Conservation (phyloP, 2,113 vertebrate species). For the Zosterops pallidus region DNA sequence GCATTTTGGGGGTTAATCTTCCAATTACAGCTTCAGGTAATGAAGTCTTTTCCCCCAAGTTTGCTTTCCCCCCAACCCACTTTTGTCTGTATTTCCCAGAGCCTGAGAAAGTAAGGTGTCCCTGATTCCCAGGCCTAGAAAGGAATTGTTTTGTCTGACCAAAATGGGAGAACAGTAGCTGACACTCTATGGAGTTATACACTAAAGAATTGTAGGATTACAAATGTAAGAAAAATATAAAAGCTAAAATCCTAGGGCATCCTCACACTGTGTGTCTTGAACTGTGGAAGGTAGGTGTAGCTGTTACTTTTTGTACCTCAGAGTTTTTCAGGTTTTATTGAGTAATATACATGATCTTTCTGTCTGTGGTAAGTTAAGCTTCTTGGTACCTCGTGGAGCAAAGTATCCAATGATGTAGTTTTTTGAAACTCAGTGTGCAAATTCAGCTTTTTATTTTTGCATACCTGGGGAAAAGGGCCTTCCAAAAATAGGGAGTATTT, state of each 20-base stretch:
- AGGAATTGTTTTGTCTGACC: not conserved
- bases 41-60: not conserved
- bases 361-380: not conserved
- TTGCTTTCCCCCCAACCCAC: not conserved
- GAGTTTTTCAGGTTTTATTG: not conserved
- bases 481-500: not conserved
- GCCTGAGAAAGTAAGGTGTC: not conserved
- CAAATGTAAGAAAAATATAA: not conserved
- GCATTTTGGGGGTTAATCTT: not conserved
- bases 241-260: not conserved
- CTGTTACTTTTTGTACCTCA: not conserved
- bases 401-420: accelerated
- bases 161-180: not conserved
- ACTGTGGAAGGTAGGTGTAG: not conserved
- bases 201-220: not conserved
- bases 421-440: not conserved
- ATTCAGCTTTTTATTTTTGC: not conserved
- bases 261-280: not conserved
- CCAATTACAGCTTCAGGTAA: not conserved
- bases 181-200: not conserved
- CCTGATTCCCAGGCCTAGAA: not conserved
- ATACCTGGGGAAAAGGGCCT: not conserved
- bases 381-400: accelerated
- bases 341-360: not conserved
- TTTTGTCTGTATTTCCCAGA: not conserved